Percentiles rank a stretch among this genome's conserved stretches.
phyloP scores from a whole-genome alignment of 2,888 invertebrate species.

The Idaea straminata region DNA sequence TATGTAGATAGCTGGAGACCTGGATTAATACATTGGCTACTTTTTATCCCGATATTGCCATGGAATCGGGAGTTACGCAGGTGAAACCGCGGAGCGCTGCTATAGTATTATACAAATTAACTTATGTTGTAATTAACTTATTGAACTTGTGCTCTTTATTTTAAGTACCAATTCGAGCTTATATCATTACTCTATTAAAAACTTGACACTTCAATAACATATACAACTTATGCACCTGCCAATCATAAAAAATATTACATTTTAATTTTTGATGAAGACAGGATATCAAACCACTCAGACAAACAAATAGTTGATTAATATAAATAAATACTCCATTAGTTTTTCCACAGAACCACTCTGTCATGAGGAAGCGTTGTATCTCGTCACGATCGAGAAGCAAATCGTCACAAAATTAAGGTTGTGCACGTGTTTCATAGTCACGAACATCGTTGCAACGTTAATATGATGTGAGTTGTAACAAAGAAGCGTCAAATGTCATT shows the following conservation, averaged over 20 bases:
- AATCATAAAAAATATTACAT: background rate
- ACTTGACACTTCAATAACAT: too few relatives aligned
- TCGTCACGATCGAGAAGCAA: slow-evolving; percentile 23
- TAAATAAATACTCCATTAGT: slow-evolving; percentile 9
- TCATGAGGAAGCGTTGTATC: slow-evolving; percentile 24
- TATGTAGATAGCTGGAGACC: too few relatives aligned
- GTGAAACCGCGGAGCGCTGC: too few relatives aligned
- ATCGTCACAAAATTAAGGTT: slow-evolving; percentile 20
- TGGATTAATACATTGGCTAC: too few relatives aligned
- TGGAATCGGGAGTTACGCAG: too few relatives aligned
- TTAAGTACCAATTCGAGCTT: too few relatives aligned
- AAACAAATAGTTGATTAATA: background rate
- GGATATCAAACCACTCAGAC: background rate
- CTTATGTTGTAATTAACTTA: too few relatives aligned
- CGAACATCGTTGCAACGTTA: slow-evolving; percentile 20
- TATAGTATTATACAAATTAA: too few relatives aligned
- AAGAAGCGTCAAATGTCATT: slow-evolving; percentile 4
- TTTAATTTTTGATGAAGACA: background rate
- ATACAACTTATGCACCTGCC: background rate
- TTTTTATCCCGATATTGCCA: too few relatives aligned
- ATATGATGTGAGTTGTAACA: slow-evolving; percentile 16
- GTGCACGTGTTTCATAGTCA: slow-evolving; percentile 24
- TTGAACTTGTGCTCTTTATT: too few relatives aligned
- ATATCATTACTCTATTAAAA: too few relatives aligned
- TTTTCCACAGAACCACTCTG: slow-evolving; percentile 18